Percentiles rank a stretch among this genome's conserved stretches.
Evolutionary conservation across 2,797 vertebrate species (phyloP).

Genomic region (Loris lydekkerianus): DNA sequence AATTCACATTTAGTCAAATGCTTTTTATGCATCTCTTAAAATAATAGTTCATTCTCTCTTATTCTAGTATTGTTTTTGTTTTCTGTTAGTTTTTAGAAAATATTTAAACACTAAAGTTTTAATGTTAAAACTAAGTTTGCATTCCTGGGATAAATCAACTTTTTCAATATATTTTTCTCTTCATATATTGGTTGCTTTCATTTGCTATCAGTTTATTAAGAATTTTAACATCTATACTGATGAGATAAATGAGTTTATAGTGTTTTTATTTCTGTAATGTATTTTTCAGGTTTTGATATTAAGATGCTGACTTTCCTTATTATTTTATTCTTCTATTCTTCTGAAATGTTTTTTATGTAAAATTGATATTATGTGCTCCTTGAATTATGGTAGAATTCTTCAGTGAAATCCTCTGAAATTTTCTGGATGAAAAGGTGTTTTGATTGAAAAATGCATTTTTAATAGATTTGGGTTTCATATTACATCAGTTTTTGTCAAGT

Average conservation of each 20-base stretch:
- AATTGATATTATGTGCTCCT: not conserved
- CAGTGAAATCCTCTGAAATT: not conserved
- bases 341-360: not conserved
- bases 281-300: not conserved
- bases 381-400: not conserved
- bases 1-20: not conserved
- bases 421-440: not conserved
- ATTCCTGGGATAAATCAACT: not conserved
- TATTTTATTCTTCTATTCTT: not conserved
- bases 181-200: not conserved
- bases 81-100: not conserved
- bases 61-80: not conserved
- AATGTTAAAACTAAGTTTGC: not conserved
- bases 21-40: not conserved
- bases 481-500: not conserved
- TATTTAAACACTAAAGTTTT: not conserved
- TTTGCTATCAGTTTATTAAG: not conserved
- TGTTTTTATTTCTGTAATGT: not conserved
- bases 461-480: not conserved
- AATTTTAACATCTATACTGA: not conserved
- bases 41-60: not conserved
- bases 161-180: not conserved
- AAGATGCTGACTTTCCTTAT: not conserved
- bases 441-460: not conserved
- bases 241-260: not conserved